These are phyloP conservation scores for Eolophus roseicapilla DNA, from an alignment of 2,113 vertebrate genomes.

Conservation along the genomic window DNA sequence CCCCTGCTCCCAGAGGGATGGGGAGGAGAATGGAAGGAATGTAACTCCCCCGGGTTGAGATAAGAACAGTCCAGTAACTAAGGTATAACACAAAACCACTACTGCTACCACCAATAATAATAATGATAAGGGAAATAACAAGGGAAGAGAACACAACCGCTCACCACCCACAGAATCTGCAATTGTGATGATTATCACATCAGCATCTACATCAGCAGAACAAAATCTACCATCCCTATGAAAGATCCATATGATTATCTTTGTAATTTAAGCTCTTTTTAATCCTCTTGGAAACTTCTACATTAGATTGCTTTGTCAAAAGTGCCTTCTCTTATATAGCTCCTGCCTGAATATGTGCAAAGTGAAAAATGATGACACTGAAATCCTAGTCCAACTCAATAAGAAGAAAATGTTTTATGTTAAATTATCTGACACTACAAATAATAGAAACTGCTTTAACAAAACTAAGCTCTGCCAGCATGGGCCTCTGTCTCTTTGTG, in stretches of 20 bases:
- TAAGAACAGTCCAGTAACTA: too few relatives aligned
- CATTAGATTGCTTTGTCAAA: constrained; percentile 23
- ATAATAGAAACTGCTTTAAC: background rate
- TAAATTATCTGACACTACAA: constrained; percentile 9
- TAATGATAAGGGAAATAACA: too few relatives aligned
- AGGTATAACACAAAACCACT: too few relatives aligned
- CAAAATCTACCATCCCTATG: background rate
- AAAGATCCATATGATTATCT: constrained; percentile 10
- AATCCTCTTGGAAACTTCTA: constrained; percentile 15
- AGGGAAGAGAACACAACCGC: too few relatives aligned
- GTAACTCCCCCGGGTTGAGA: too few relatives aligned
- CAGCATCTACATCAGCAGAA: background rate
- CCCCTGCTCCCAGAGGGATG: too few relatives aligned
- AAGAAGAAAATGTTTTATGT: background rate
- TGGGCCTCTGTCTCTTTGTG: background rate
- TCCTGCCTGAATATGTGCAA: background rate
- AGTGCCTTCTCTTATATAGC: background rate
- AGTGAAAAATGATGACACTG: background rate
- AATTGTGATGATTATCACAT: constrained; percentile 31
- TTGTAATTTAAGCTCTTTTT: constrained; percentile 30
- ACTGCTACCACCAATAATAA: too few relatives aligned
- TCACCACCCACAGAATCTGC: background rate
- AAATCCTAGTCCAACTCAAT: background rate
- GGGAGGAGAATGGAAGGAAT: too few relatives aligned
- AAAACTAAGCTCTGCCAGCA: constrained; percentile 10